Base-by-base conservation (phyloP, 2,797 vertebrate genomes). In the Thripadectes ignobilis region DNA sequence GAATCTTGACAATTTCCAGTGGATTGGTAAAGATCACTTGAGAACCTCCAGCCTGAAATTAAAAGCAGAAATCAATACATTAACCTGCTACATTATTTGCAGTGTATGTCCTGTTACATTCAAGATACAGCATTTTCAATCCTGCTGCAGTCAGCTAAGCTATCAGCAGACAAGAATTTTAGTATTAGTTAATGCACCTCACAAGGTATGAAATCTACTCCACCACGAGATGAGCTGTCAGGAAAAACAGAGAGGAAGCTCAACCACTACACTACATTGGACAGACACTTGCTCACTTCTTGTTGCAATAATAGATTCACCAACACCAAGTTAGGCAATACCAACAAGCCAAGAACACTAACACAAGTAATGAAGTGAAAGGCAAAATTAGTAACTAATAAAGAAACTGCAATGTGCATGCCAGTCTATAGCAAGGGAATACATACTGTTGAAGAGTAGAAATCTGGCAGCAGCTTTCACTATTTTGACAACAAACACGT, bases 11-110 rank as follows among this genome's bases (percentile, higher is more conserved):
- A 27, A 99, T 99, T 98, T 99, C 98, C 97, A 99, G 88, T n/a
- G 99, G 98, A 95, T 99, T 99, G 88, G 99, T 99, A 97, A 99
- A 99, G 95, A 99, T 99, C 89, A 99, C 99, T 96, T 99, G 98
- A 77, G 99, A 99, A 74, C 98, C 98, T 82, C 98, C 98, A 57
- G 98, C 99, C 99, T 99, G 97, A 49, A 95, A 96, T 78, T 67
- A 95, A 74, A 92, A 79, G 38, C 67, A 92, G 32, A 89, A 85
- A 69, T 66, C 43, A 87, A 26, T 26, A 66, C 27, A 30, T 91
- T 66, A 95, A 55, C 15, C 3, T 2, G 9, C 20, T 45, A 39
- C 15, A 38, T 66, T 36, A 58, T 74, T 68, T 54, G 24, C 46
- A 63, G 11, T 2, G 6, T 36, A 45, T 2, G 2, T 48, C 48